Evolutionary conservation across 2,113 vertebrate genomes (phyloP).

Genomic region (Melanostigma gelatinosum): DNA sequence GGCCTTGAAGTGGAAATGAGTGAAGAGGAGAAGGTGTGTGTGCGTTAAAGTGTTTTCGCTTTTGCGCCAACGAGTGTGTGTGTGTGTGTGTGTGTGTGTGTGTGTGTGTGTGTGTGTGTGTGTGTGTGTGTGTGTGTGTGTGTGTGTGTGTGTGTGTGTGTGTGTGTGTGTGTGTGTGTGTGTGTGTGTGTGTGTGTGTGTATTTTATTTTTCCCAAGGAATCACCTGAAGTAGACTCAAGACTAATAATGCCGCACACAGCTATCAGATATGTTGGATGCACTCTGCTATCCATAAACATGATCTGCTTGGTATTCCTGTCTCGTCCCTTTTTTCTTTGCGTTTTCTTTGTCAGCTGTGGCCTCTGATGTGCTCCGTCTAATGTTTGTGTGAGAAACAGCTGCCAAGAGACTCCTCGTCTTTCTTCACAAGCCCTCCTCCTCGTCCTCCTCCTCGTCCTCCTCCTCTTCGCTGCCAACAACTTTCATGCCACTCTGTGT

Average conservation of each 20-base stretch:
- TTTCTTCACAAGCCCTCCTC: slow-evolving; percentile 28
- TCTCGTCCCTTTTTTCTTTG: slow-evolving; percentile 56
- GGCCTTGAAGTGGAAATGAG: slow-evolving; percentile 80
- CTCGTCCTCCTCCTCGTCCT: slow-evolving; percentile 8
- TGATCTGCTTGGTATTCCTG: slow-evolving; percentile 72
- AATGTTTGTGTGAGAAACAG: slow-evolving; percentile 66
- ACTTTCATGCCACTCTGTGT: slow-evolving; percentile 78
- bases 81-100: neutral
- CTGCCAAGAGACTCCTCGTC: slow-evolving; percentile 70
- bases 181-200: slow-evolving; percentile 26
- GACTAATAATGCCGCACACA: slow-evolving; percentile 7
- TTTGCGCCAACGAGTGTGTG: neutral
- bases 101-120: neutral
- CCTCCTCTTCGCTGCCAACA: slow-evolving; percentile 48
- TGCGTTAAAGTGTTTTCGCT: slow-evolving; percentile 5
- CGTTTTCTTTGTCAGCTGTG: slow-evolving; percentile 71
- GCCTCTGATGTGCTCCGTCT: slow-evolving; percentile 71
- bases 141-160: slow-evolving; percentile 12
- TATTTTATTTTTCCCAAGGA: slow-evolving; percentile 31
- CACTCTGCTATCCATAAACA: slow-evolving; percentile 63
- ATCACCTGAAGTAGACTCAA: slow-evolving; percentile 30
- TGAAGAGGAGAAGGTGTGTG: slow-evolving; percentile 20
- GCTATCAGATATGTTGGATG: slow-evolving; percentile 33
- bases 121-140: no score
- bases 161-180: slow-evolving; percentile 13